Evolutionary conservation across 2,113 vertebrate species (phyloP), one percentile per base, ranked within the genome.

Genomic region (Sceloporus undulatus): DNA sequence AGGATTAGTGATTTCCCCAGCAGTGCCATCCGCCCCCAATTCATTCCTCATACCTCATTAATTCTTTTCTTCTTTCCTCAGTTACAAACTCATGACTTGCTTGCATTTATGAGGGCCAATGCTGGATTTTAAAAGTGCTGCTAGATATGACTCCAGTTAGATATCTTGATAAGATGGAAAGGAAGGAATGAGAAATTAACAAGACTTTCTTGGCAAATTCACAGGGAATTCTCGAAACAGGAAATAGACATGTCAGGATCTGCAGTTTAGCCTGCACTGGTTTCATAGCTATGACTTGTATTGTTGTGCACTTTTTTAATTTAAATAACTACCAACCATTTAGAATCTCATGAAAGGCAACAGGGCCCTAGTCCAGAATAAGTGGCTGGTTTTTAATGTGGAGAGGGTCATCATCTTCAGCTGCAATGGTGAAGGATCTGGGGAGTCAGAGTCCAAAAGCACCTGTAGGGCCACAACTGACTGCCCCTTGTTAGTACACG

Each of bases 361-460:
- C 84, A 29, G 5, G 9, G 42, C 0, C 21, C 62, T 1, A 0
- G 8, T 21, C 1, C 3, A 2, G 38, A 76, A 42, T 25, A 81
- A 1, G 0, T 2, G 8, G 19, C 52, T 82, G 25, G n/a, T 25
- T 25, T 13, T 2, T 34, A 56, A 77, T 0, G 0, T 0, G 13
- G 52, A 14, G 40, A 73, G 34, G 19, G 34, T 52, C 9, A 40
- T 62, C 59, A 14, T 3, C 66, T 62, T 9, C 16, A 34, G 78
- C 29, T 56, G 52, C 52, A 79, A 18, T 79, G 78, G 27, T 79
- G 52, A 18, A 34, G 9, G 48, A 79, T 27, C n/a, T n/a, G 48
- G 78, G 59, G 59, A 62, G 16, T 1, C 14, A 62, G 16, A 62
- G 59, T 16, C 18, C 18, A 62, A 18, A 62, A 62, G 18, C 59